Base-by-base conservation (phyloP, 1,140 invertebrate genomes). In the Littorina saxatilis region DNA sequence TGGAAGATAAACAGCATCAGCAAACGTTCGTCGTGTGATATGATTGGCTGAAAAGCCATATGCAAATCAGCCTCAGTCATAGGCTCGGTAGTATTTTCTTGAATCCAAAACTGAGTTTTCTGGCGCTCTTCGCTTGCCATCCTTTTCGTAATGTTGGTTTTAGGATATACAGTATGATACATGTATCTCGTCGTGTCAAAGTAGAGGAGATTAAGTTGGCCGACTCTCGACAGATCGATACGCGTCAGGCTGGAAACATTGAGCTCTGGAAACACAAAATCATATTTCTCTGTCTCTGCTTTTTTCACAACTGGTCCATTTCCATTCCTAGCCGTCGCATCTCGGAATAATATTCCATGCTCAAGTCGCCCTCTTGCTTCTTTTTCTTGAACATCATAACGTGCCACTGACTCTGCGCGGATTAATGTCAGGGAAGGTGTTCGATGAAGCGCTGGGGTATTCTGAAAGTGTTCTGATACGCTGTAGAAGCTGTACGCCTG, bases 1-100 rank as follows among this genome's bases (percentile, higher is more conserved):
- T 84, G 74, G 23, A 89, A 82, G 13, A 82, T 76, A 17, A 55
- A 72, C n/a, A 88, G 75, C 72, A 86, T 40, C 17, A 85, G 23
- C 5, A 81, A 43, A 7, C 81, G 66, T 74, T 86, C 85, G 17
- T 77, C 43, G 13, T 17, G 20, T 23, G 81, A 83, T 20, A 85
- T 82, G 9, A 76, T 78, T 37, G 82, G 82, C 55, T 77, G 75
- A 61, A 86, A 85, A 20, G 70, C 58, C 77, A 68, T 78, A 1
- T n/a, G 47, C 20, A 78, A 32, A 43, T 58, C 52, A 1, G 75
- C 13, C 17, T 20, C 5, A 5, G 23, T 23, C 7, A 50, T 35
- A 2, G 35, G 35, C 5, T 29, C 9, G 11, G 5, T 4, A 32
- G 4, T 32, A 29, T 66, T 66, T 32, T 32, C 61, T n/a, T n/a